Evolutionary conservation across 2,797 vertebrate genomes (phyloP).

Genomic region (Lepilemur septentrionalis): DNA sequence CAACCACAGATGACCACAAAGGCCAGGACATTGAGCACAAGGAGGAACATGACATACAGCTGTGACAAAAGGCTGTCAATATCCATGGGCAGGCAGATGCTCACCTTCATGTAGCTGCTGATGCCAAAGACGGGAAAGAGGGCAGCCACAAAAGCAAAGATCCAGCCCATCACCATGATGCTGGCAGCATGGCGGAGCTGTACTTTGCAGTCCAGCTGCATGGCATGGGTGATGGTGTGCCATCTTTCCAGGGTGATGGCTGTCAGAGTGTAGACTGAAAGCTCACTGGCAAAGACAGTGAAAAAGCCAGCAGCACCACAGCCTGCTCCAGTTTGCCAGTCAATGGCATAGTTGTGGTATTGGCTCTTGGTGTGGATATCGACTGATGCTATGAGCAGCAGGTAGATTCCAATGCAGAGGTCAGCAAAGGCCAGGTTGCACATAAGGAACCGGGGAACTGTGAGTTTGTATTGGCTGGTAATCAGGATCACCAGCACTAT

Average conservation of each 20-base stretch:
- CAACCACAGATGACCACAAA: constrained; percentile 93
- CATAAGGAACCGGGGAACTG: constrained; percentile 97
- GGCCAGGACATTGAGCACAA: constrained; percentile 94
- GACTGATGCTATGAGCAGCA: constrained; percentile 93
- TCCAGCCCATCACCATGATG: constrained; percentile 92
- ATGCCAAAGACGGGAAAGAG: constrained; percentile 92
- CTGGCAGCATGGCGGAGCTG: constrained; percentile 90
- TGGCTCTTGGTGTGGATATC: constrained; percentile 91
- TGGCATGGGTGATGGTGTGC: constrained; percentile 97
- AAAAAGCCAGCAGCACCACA: constrained; percentile 94
- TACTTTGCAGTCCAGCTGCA: constrained; percentile 92
- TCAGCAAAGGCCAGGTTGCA: constrained; percentile 98
- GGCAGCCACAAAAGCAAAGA: constrained; percentile 90
- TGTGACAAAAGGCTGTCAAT: constrained; percentile 90
- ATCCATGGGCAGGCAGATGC: constrained; percentile 99
- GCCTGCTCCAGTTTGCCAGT: constrained; percentile 95
- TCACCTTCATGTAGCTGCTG: constrained; percentile 97
- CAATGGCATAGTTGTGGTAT: constrained; percentile 96
- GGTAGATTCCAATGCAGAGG: constrained; percentile 96
- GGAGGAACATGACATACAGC: constrained; percentile 90
- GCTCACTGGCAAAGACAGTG: constrained; percentile 96
- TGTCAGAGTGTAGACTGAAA: constrained; percentile 95
- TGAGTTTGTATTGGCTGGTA: constrained; percentile 93
- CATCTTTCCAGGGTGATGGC: constrained; percentile 96
- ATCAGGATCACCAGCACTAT: constrained; percentile 91